Percentiles rank a stretch among this genome's conserved stretches.
Conservation (phyloP, 2,888 invertebrate genomes). For the Nematopogon swammerdamellus region DNA sequence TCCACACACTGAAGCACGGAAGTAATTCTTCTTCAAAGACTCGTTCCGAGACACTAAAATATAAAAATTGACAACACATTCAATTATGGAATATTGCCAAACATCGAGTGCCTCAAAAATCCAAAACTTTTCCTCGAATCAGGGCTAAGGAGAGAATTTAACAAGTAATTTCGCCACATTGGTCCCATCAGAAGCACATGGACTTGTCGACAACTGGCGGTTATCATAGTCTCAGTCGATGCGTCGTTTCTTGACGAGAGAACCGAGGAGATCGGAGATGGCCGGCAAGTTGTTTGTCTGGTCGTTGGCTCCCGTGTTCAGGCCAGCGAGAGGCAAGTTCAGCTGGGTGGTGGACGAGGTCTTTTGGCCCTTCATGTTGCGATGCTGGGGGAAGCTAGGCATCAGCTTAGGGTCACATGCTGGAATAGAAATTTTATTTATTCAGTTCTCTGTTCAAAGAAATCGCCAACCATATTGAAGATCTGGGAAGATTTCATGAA, state of each 20-base stretch:
- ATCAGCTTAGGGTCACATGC: constrained; percentile 96
- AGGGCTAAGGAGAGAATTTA: too few relatives aligned
- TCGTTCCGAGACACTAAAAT: too few relatives aligned
- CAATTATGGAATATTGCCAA: too few relatives aligned
- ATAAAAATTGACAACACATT: too few relatives aligned
- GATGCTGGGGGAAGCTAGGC: constrained; percentile 97
- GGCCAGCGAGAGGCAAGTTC: constrained; percentile 39
- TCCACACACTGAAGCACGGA: too few relatives aligned
- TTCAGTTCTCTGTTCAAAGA: too few relatives aligned
- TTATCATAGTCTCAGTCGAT: constrained; percentile 59
- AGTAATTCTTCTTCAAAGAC: too few relatives aligned
- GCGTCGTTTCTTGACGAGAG: constrained; percentile 76
- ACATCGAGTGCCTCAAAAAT: too few relatives aligned
- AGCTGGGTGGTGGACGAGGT: constrained; percentile 35
- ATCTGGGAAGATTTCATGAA: constrained; percentile 8
- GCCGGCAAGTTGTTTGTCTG: constrained; percentile 75
- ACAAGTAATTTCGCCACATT: too few relatives aligned
- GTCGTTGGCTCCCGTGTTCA: constrained; percentile 62
- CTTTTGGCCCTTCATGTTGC: constrained; percentile 69
- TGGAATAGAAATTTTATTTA: constrained; percentile 54
- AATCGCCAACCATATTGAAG: not conserved
- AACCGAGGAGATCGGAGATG: constrained; percentile 79
- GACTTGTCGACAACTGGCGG: too few relatives aligned
- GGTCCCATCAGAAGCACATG: too few relatives aligned
- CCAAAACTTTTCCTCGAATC: too few relatives aligned